Evolutionary conservation across 2,113 vertebrate genomes (phyloP), one percentile per base, ranked within the genome.

Genomic region (Thomomys bottae): DNA sequence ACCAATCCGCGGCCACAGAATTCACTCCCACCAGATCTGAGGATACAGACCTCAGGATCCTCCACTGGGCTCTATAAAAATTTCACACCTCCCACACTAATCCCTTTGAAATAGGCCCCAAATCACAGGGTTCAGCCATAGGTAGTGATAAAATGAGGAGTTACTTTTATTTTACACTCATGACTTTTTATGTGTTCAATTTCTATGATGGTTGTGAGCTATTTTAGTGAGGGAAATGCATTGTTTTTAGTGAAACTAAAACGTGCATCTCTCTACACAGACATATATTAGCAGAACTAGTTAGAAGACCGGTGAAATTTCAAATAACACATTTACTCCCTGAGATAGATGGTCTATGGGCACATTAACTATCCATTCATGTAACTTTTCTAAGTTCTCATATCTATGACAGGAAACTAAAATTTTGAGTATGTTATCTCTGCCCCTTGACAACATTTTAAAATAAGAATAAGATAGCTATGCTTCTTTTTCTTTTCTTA

Each of bases 221-320:
- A 57, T 77, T 80, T 90, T 79, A 93, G 79, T 28, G 12, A 72
- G 18, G 34, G 4, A 87, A 78, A 71, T 66, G n/a, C 72, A 71
- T 76, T 94, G 32, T 94, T 86, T 85, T 86, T 79, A 73, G 36
- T 79, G 63, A 92, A 90, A 79, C 28, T 77, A 42, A 90, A 88
- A 88, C 45, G 89, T 5, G 32, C 24, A 54, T 66, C 23, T 94
- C 24, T 45, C 71, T 24, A 59, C 61, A 89, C 14, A 88, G 38
- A 88, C 21, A 54, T 70, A 45, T 77, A 64, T 70, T 71, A 93
- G n/a, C 26, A 84, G 68, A 87, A 87, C 91, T 28, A 79, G 8
- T 72, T 88, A 87, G 90, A 94, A 90, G 40, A 82, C 72, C 68
- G 28, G 49, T 42, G 68, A 88, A 83, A 85, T 64, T 92, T 86